Evolutionary conservation across 1,140 invertebrate genomes (phyloP).

Genomic region (Drosophila pectinifera): DNA sequence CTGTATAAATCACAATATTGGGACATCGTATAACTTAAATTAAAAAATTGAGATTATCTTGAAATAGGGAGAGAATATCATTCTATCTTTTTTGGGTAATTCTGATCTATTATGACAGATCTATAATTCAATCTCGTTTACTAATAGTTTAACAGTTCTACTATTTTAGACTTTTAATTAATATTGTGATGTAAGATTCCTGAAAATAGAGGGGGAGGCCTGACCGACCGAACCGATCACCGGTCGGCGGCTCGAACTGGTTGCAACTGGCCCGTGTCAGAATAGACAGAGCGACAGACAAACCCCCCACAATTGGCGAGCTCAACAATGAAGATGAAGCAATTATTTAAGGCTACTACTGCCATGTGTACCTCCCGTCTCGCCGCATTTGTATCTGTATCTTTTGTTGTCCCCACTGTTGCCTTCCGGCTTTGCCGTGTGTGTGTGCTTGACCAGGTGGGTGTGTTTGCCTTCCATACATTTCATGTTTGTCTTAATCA

Average conservation of each 20-base stretch:
- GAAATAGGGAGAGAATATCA: not conserved
- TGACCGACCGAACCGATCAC: constrained; percentile 14
- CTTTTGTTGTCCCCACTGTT: constrained; percentile 46
- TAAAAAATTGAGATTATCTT: not conserved
- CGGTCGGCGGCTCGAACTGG: constrained; percentile 57
- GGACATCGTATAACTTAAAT: too few relatives aligned
- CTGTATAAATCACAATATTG: not conserved
- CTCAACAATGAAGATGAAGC: constrained; percentile 49
- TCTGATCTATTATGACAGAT: not conserved
- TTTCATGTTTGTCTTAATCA: constrained; percentile 19
- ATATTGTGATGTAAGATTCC: constrained; percentile 63
- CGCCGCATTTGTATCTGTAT: not conserved
- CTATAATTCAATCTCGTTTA: not conserved
- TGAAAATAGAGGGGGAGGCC: constrained; percentile 10
- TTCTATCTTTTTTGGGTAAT: too few relatives aligned
- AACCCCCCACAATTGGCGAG: constrained; percentile 26
- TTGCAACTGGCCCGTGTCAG: constrained; percentile 47
- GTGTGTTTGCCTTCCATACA: constrained; percentile 30
- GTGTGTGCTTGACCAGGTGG: constrained; percentile 25
- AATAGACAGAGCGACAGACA: not conserved
- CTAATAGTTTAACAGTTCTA: too few relatives aligned
- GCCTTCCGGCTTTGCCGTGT: constrained; percentile 46
- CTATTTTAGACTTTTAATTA: constrained; percentile 43
- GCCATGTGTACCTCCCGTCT: not conserved
- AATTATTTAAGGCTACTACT: constrained; percentile 49